phyloP scores from a whole-genome alignment of 1,140 invertebrate genomes.

The Hormaphis cornu region DNA sequence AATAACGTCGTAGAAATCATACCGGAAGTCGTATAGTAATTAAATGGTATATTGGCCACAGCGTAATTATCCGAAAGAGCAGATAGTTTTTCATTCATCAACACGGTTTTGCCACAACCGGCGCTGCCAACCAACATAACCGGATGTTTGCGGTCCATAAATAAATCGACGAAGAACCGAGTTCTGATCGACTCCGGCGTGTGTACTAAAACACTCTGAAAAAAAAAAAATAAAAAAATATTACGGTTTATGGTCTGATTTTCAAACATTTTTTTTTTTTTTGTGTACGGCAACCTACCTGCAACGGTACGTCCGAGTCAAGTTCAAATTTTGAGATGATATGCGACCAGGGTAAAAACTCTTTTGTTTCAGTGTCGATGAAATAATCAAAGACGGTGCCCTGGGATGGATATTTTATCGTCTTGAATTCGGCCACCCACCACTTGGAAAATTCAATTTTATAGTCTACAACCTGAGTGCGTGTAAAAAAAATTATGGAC shows the following conservation, averaged over 20 bases:
- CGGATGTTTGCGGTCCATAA: slow-evolving; percentile 79
- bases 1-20: background rate
- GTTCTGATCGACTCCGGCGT: slow-evolving; percentile 87
- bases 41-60: slow-evolving; percentile 86
- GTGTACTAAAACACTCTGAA: slow-evolving; percentile 60
- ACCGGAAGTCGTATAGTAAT: slow-evolving; percentile 87
- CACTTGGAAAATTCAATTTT: slow-evolving; percentile 89
- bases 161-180: slow-evolving; percentile 76
- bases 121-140: slow-evolving; percentile 90
- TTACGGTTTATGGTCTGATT: background rate
- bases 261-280: background rate
- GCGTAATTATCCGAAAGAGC: slow-evolving; percentile 75
- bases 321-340: slow-evolving; percentile 81
- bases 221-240: background rate
- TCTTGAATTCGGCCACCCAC: slow-evolving; percentile 95
- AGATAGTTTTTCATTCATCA: slow-evolving; percentile 76
- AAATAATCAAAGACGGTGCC: slow-evolving; percentile 95
- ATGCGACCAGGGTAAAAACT: slow-evolving; percentile 82
- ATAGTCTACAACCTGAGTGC: slow-evolving; percentile 53
- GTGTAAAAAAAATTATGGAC: slow-evolving; percentile 11
- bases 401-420: slow-evolving; percentile 78
- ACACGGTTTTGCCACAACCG: slow-evolving; percentile 81
- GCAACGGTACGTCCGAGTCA: slow-evolving; percentile 81
- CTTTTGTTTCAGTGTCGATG: slow-evolving; percentile 80
- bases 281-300: slow-evolving; percentile 47